These are phyloP conservation scores for Dreissena rostriformis DNA, from an alignment of 1,140 invertebrate species.

Conservation along the genomic window DNA sequence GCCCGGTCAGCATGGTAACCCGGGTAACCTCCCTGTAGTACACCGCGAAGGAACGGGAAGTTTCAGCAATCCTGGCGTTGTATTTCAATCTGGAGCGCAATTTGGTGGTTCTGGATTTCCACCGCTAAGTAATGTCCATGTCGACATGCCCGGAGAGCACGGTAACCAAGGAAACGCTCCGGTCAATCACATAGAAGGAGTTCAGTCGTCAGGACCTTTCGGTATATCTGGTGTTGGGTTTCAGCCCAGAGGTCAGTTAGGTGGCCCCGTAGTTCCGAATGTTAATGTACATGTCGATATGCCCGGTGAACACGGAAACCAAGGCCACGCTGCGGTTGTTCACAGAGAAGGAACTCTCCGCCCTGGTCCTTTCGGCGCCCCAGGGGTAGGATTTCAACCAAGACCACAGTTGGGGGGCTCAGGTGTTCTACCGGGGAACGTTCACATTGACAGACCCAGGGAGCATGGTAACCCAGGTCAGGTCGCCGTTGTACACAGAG, in stretches of 20 bases:
- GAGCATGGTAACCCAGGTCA: not conserved
- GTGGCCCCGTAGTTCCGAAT: not conserved
- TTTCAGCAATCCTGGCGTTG: not conserved
- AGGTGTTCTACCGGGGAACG: not conserved
- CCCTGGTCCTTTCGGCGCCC: not conserved
- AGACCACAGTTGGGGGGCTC: not conserved
- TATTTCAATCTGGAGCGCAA: not conserved
- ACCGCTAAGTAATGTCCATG: not conserved
- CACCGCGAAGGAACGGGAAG: not conserved
- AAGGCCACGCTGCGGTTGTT: not conserved
- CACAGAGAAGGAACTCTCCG: not conserved
- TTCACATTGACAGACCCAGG: not conserved
- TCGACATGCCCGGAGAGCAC: conserved; percentile 1
- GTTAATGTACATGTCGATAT: not conserved
- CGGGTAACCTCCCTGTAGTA: conserved; percentile 4
- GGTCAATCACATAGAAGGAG: not conserved
- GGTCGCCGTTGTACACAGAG: not conserved
- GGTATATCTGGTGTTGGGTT: not conserved
- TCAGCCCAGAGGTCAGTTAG: not conserved
- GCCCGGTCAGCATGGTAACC: conserved; percentile 9
- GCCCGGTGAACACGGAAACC: not conserved
- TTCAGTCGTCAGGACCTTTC: not conserved
- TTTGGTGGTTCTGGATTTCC: not conserved
- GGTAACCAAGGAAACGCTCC: not conserved
- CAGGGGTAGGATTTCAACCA: not conserved